Base-by-base conservation (phyloP, 1,140 invertebrate genomes). In the Tribolium castaneum region DNA sequence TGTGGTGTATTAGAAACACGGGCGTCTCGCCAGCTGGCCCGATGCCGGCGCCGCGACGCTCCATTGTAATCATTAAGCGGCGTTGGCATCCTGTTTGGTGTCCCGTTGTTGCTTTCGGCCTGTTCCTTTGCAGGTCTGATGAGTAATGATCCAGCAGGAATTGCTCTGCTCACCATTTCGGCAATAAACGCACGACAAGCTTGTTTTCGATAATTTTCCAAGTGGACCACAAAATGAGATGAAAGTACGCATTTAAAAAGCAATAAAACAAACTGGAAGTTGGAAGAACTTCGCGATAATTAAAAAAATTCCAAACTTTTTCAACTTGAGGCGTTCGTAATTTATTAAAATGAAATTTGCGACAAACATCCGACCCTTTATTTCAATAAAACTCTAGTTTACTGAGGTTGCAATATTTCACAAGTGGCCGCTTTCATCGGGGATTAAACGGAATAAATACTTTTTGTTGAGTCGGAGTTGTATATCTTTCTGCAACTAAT, bases 41-140 rank as follows among this genome's bases (percentile, higher is more conserved):
- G 71, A 16, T 49, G 77, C 77, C 72, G 45, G 50, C 72, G 72
- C 54, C 56, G 70, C 59, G 59, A 75, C 77, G 72, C 77, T 78
- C 71, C 72, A 78, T 78, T 78, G 54, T 70, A 54, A 78, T 78
- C 77, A 75, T 39, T 75, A 78, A 78, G 75, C 72, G 56, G 56
- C 30, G 9, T 52, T 75, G 50, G 50, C 70, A 50, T 72, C 45
- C 14, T 45, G 30, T 34, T 62, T 62, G 30, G 30, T 34, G 19
- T 62, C 19, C 56, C 30, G 56, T 62, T 62, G 30, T 62, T 22
- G 39, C 50, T 50, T 30, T 51, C 50, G 39, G 19, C 50, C 51
- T 56, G 25, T 71, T 49, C 70, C 62, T 77, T 77, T 77, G 76
- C 66, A 62, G 75, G 49, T 66, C 30, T 35, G 59, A 39, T 66